Evolutionary conservation across 2,888 invertebrate species (phyloP).

Genomic region (Siphlonurus alternatus): DNA sequence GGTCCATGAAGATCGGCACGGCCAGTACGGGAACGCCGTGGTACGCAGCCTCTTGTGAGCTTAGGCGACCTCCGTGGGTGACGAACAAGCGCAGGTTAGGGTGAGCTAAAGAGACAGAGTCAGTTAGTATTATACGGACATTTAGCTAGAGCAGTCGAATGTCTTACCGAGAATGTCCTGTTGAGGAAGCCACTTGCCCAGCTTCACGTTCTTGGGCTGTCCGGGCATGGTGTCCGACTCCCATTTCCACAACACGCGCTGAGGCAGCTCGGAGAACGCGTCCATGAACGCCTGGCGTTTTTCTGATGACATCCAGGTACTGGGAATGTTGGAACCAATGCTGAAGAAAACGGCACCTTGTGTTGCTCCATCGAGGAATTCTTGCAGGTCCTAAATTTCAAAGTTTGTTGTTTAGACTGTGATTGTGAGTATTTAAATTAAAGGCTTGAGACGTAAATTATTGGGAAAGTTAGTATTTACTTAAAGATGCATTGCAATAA

Average conservation of each 20-base stretch:
- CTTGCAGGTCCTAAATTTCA: slow-evolving; percentile 30
- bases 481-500: too few relatives aligned
- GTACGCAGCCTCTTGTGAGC: slow-evolving; percentile 46
- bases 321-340: slow-evolving; percentile 39
- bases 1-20: slow-evolving; percentile 53
- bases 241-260: slow-evolving; percentile 30
- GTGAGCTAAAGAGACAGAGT: slow-evolving; percentile 31
- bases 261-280: slow-evolving; percentile 18
- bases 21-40: slow-evolving; percentile 45
- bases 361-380: slow-evolving; percentile 31
- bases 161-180: slow-evolving; percentile 23
- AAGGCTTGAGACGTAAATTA: too few relatives aligned
- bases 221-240: slow-evolving; percentile 22
- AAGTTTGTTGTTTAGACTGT: too few relatives aligned
- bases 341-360: slow-evolving; percentile 39
- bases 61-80: slow-evolving; percentile 56
- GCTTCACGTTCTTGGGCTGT: slow-evolving; percentile 19
- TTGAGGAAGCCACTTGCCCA: slow-evolving; percentile 30
- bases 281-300: not conserved
- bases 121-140: not conserved
- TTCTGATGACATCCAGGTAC: slow-evolving; percentile 14
- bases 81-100: slow-evolving; percentile 50
- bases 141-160: not conserved
- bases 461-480: too few relatives aligned
- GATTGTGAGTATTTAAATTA: too few relatives aligned